Base-by-base conservation (phyloP, 2,797 vertebrate species). In the Intellagama lesueurii region DNA sequence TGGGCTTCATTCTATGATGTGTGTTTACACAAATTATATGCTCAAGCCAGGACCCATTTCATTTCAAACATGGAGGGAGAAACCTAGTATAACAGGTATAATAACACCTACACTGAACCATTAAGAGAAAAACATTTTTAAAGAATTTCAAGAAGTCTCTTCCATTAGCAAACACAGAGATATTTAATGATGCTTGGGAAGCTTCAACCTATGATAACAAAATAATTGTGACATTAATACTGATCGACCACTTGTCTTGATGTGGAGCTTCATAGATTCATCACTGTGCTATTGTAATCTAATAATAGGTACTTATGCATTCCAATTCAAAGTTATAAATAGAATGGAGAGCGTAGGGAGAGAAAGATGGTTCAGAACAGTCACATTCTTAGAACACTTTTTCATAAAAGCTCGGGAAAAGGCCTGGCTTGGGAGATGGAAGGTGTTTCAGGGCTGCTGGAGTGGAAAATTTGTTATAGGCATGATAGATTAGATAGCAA, bases 201-300 rank as follows among this genome's bases (percentile, higher is more conserved):
- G 72, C 19, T 32, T 93, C 64, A 28, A 52, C 91, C 79, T 76
- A 30, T n/a, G 76, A 80, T 84, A 84, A 84, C 85, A 69, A 87
- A 90, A 80, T 88, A 93, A 87, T 87, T 66, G 66, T 87, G 72
- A 81, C 85, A 35, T 1, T 93, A 4, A 68, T 89, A 64, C 81
- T 56, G 68, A 90, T 90, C 68, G 83, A 81, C 32, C 78, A 73
- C 9, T 92, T 87, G 85, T 72, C 81, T 90, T 83, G 9, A 73
- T 79, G 28, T 70, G 81, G 73, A 60, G 22, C 81, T 87, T 47
- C 75, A 79, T 40, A 78, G 89, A 90, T 90, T 66, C 89, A 90
- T 87, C 73, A 79, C 68, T 30, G 49, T 78, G 80, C 64, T 79
- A 64, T 87, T 83, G 85, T 90, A 80, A 90, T 83, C 89, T 83